Evolutionary conservation across 2,113 vertebrate species (phyloP), one percentile per base, ranked within the genome.

Genomic region (Leptocoma aspasia): DNA sequence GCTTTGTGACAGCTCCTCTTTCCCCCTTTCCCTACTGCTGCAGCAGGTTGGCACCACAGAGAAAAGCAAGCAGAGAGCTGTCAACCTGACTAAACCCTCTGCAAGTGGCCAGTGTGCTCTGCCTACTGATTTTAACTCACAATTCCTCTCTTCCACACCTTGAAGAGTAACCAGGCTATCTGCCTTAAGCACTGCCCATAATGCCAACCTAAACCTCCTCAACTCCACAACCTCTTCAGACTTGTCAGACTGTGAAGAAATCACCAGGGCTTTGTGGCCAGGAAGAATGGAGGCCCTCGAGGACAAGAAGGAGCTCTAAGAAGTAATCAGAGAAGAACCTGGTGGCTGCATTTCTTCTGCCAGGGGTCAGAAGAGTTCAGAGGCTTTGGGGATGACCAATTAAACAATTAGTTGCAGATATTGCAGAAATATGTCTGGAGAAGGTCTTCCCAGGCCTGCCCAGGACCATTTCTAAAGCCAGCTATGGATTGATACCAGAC

Each of bases 371-470:
- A 35, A 72, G 59, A 63, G 60, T 73, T 86, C 68, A 45, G 71
- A 94, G 49, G 41, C 26, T 88, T 79, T 33, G 26, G 27, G 30
- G 27, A 59, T 49, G 39, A 84, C 52, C 54, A 64, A 60, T 60
- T 78, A 11, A 85, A 50, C 4, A 49, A 44, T 50, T 59, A 59
- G 11, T 41, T 73, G 19, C 12, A 63, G 52, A 94, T 52, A 90
- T 52, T 90, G 52, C 80, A 81, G 68, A 96, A 89, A 73, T 44
- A 90, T 47, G 79, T 81, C 80, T 86, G 72, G 60, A 83, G 88
- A 86, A 90, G 61, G 10, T 63, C 82, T 90, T 96, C 68, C 63
- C 68, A 88, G 79, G 54, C 63, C 47, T 90, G 54, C 22, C 47
- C 4, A 1, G 86, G 57, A 92, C 63, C 6, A 1, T 77, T 94